A percentile compares a stretch with the other conserved stretches of the same genome.
Evolutionary conservation across 2,113 vertebrate species (phyloP).

Genomic region (Sapayoa aenigma): DNA sequence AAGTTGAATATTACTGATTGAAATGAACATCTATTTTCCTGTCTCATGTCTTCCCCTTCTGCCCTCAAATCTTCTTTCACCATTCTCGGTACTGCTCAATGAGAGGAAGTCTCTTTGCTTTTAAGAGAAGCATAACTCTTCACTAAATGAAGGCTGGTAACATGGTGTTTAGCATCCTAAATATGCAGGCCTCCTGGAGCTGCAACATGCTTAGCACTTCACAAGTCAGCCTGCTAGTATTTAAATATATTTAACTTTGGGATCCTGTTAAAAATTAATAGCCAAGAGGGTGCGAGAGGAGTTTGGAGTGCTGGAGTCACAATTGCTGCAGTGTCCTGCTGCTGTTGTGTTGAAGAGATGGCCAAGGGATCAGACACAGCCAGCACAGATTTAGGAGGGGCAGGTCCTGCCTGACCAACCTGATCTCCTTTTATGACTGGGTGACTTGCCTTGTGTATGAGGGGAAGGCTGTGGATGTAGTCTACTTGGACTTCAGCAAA

Average conservation of each 20-base stretch:
- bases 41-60: not conserved
- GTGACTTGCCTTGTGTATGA: too few species aligned
- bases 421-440: too few species aligned
- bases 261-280: slow-evolving; percentile 7
- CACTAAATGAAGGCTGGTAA: not conserved
- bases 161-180: not conserved
- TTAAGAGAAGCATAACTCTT: not conserved
- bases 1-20: slow-evolving; percentile 22
- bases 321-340: not conserved
- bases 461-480: too few species aligned
- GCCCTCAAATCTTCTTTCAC: not conserved
- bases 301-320: not conserved
- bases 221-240: not conserved
- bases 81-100: not conserved
- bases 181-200: not conserved
- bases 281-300: not conserved
- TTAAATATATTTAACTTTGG: not conserved
- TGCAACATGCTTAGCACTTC: not conserved
- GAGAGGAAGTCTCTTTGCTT: not conserved
- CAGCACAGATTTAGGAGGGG: too few species aligned
- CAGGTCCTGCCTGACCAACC: too few species aligned
- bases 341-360: slow-evolving; percentile 40
- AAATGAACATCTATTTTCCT: not conserved
- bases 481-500: too few species aligned
- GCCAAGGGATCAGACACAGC: too few species aligned